A percentile compares a stretch with the other conserved stretches of the same genome.
phyloP scores from a whole-genome alignment of 2,888 invertebrate genomes.

The Caenorhabditis afra region DNA sequence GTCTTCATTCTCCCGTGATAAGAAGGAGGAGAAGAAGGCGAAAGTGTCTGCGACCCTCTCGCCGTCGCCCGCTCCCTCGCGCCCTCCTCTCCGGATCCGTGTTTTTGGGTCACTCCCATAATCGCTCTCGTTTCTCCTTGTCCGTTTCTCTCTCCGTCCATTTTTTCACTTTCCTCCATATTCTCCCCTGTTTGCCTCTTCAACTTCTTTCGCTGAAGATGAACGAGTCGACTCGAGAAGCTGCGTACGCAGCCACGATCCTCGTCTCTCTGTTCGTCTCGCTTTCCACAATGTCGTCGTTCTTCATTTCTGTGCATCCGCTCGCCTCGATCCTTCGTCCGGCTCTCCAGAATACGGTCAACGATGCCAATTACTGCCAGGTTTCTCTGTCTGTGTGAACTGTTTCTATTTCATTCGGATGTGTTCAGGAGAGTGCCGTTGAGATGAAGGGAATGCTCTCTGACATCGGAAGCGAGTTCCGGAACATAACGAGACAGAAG shows the following conservation, averaged over 20 bases:
- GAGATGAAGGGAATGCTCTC: conserved; percentile 45
- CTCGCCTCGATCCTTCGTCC: conserved; percentile 45
- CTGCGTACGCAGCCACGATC: conserved; percentile 52
- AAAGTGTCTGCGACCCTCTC: background rate
- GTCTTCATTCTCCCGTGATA: background rate
- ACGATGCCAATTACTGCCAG: conserved; percentile 55
- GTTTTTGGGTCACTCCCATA: conserved; percentile 56
- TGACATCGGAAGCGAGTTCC: conserved; percentile 28
- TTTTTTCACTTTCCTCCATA: conserved; percentile 16
- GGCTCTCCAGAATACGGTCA: conserved; percentile 25
- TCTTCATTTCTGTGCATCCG: conserved; percentile 43
- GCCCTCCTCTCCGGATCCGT: conserved; percentile 23
- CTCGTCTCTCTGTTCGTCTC: conserved; percentile 44
- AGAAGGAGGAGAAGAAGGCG: too few relatives aligned
- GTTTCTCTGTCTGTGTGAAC: too few relatives aligned
- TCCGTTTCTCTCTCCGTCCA: conserved; percentile 3
- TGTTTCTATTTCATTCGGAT: background rate
- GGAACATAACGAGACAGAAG: conserved; percentile 45
- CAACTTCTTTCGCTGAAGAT: conserved; percentile 3
- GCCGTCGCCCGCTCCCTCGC: background rate
- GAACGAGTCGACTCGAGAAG: conserved; percentile 46
- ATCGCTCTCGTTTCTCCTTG: conserved; percentile 43
- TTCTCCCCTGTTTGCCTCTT: conserved; percentile 3
- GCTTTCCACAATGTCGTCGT: conserved; percentile 41
- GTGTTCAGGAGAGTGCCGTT: conserved; percentile 45